Percentiles rank a stretch among this genome's conserved stretches.
Evolutionary conservation across 2,113 vertebrate genomes (phyloP).

Genomic region (Cebus imitator): DNA sequence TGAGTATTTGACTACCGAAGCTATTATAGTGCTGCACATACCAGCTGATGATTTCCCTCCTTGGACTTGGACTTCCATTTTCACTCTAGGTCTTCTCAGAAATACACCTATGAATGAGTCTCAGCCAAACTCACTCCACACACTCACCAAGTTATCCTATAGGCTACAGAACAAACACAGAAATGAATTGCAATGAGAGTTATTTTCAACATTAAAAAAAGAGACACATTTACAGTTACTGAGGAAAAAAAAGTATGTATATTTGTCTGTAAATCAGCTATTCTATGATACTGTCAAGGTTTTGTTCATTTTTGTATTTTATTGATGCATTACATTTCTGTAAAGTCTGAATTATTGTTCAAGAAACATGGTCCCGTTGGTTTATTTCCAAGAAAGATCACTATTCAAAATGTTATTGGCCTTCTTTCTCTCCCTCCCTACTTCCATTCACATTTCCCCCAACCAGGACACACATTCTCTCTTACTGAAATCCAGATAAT

Average conservation of each 20-base stretch:
- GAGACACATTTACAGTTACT: neutral
- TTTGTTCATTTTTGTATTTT: neutral
- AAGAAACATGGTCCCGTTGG: neutral
- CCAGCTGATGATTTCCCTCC: neutral
- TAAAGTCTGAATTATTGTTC: slow-evolving; percentile 1
- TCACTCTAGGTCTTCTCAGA: neutral
- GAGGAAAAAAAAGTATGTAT: neutral
- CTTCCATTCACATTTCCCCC: neutral
- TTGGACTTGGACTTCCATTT: neutral
- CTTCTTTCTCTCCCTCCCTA: neutral
- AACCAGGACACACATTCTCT: neutral
- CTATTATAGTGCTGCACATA: neutral
- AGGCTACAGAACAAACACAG: neutral
- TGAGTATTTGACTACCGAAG: neutral
- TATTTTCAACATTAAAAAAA: slow-evolving; percentile 14
- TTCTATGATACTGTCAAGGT: neutral
- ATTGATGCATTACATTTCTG: neutral
- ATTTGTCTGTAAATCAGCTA: neutral
- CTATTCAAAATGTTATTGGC: neutral
- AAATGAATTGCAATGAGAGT: neutral
- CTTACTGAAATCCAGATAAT: neutral
- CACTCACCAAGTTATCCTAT: neutral
- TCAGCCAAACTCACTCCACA: neutral
- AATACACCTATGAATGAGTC: neutral
- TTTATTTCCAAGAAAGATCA: slow-evolving; percentile 7